These are phyloP conservation scores for Caenorhabditis auriculariae DNA, from an alignment of 2,888 invertebrate genomes.

Conservation along the genomic window DNA sequence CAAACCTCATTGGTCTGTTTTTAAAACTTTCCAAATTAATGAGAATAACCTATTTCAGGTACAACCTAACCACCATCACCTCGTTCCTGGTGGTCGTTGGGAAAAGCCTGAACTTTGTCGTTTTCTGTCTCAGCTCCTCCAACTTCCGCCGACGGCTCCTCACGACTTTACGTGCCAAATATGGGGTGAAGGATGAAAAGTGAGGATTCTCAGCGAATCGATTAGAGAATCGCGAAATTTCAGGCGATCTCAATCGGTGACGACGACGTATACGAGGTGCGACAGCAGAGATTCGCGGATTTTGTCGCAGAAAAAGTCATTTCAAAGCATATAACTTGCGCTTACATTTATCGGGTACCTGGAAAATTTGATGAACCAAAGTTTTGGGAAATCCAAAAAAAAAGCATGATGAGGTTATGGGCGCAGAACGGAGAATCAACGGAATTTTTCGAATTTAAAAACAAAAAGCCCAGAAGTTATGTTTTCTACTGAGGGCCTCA, in stretches of 20 bases:
- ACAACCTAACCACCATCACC: constrained; percentile 30
- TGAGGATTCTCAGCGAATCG: background rate
- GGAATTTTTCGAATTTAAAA: too few relatives aligned
- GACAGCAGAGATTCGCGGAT: constrained; percentile 34
- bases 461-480: too few relatives aligned
- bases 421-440: too few relatives aligned
- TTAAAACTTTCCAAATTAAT: too few relatives aligned
- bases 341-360: too few relatives aligned
- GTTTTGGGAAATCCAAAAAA: too few relatives aligned
- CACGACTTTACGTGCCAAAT: constrained; percentile 32
- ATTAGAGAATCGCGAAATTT: background rate
- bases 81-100: constrained; percentile 54
- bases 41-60: constrained; percentile 16
- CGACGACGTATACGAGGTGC: constrained; percentile 34
- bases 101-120: constrained; percentile 52
- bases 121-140: constrained; percentile 51
- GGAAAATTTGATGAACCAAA: too few relatives aligned
- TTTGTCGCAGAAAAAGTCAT: constrained; percentile 40
- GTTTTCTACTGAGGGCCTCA: too few relatives aligned
- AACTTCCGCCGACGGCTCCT: constrained; percentile 46
- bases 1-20: too few relatives aligned
- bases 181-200: constrained; percentile 32
- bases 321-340: constrained; percentile 30
- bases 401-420: too few relatives aligned
- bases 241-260: constrained; percentile 34